These are phyloP conservation scores for Anoplopoma fimbria DNA, from an alignment of 2,113 vertebrate species.

Conservation along the genomic window DNA sequence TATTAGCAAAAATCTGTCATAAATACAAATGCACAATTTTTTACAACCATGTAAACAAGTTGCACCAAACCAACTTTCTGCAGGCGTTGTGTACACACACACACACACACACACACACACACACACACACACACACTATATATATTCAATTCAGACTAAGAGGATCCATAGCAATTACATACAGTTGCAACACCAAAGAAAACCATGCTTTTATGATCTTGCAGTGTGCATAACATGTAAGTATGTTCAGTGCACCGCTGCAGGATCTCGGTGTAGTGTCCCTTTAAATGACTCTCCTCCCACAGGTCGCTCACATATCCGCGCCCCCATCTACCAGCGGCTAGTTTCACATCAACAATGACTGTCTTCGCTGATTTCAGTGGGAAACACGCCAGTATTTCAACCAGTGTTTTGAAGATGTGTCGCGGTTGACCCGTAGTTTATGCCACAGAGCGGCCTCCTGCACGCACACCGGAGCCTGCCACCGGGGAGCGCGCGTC, in stretches of 20 bases:
- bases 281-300: slow-evolving; percentile 76
- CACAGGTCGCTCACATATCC: slow-evolving; percentile 44
- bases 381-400: slow-evolving; percentile 33
- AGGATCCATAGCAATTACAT: too few relatives aligned
- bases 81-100: neutral
- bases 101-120: too few relatives aligned
- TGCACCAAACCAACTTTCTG: neutral
- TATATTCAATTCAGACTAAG: too few relatives aligned
- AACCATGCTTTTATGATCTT: neutral
- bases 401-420: slow-evolving; percentile 3
- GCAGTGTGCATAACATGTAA: neutral
- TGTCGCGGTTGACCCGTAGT: slow-evolving; percentile 7
- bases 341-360: slow-evolving; percentile 80
- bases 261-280: neutral
- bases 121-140: neutral
- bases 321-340: slow-evolving; percentile 58
- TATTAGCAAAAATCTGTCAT: neutral
- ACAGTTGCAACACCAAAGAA: too few relatives aligned
- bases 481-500: slow-evolving; percentile 55
- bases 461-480: neutral
- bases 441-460: neutral
- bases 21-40: neutral
- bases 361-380: slow-evolving; percentile 47
- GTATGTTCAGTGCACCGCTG: too few relatives aligned
- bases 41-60: neutral